Evolutionary conservation across 2,888 invertebrate genomes (phyloP).

Genomic region (Cyclophora albipunctata): DNA sequence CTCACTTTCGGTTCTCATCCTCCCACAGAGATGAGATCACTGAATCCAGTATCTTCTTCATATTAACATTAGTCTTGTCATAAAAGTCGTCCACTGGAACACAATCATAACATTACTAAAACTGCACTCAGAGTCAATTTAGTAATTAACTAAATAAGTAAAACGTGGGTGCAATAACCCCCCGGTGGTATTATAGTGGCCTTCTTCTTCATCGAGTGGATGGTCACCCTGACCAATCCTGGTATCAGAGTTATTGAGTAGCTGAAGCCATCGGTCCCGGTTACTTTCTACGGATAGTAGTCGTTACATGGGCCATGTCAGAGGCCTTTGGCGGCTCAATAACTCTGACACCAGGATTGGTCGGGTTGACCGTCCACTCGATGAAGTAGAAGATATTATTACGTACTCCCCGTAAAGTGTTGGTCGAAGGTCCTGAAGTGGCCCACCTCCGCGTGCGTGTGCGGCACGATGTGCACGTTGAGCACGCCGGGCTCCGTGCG

Average conservation of each 20-base stretch:
- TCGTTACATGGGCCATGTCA: too few relatives aligned
- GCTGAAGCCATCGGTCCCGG: too few relatives aligned
- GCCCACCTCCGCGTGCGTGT: constrained; percentile 92
- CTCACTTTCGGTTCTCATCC: constrained; percentile 75
- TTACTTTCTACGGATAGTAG: too few relatives aligned
- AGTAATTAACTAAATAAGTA: not conserved
- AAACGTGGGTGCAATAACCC: not conserved
- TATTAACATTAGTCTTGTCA: constrained; percentile 24
- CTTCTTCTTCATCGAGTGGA: too few relatives aligned
- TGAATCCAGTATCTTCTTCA: constrained; percentile 89
- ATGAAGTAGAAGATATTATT: not conserved
- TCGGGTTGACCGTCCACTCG: too few relatives aligned
- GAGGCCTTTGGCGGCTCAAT: too few relatives aligned
- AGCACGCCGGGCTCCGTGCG: constrained; percentile 70
- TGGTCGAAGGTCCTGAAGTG: constrained; percentile 89
- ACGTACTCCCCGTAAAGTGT: constrained; percentile 86
- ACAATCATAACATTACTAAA: not conserved
- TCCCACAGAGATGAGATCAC: constrained; percentile 81
- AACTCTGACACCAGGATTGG: too few relatives aligned
- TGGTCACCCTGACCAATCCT: too few relatives aligned
- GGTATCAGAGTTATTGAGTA: too few relatives aligned
- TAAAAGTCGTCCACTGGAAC: constrained; percentile 25
- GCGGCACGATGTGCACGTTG: constrained; percentile 88
- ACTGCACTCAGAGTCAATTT: not conserved
- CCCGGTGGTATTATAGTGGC: too few relatives aligned